Conservation (phyloP, 2,113 vertebrate species). For the Pleuronectes platessa region DNA sequence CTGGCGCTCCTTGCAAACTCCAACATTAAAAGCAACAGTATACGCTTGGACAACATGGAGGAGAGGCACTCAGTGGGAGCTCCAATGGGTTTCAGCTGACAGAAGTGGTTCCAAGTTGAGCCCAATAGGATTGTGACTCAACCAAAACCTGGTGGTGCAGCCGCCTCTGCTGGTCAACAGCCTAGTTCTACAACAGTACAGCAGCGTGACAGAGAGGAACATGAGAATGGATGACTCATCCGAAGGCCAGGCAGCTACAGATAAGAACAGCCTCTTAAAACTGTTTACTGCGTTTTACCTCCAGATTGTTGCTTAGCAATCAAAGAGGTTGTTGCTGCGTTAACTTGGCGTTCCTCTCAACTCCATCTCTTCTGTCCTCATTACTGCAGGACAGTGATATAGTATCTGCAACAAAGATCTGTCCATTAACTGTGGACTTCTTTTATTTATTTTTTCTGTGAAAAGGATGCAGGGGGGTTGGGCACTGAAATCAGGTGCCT, state of each 20-base stretch:
- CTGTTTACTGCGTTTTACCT: slow-evolving; percentile 11
- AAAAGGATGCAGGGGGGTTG: too few species aligned
- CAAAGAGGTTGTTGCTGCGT: slow-evolving; percentile 4
- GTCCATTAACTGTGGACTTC: too few species aligned
- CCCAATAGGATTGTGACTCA: slow-evolving; percentile 2
- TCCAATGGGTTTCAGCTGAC: slow-evolving; percentile 3
- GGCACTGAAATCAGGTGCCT: too few species aligned
- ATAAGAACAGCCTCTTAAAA: slow-evolving; percentile 15
- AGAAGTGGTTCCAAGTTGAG: slow-evolving; percentile 13
- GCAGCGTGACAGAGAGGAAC: not conserved
- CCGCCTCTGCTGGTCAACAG: slow-evolving; percentile 2
- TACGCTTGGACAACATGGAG: not conserved
- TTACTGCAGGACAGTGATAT: not conserved
- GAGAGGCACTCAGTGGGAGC: not conserved
- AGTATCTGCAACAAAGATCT: too few species aligned
- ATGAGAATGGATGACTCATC: slow-evolving; percentile 31
- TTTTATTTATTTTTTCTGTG: too few species aligned
- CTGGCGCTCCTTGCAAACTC: not conserved
- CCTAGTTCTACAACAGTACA: not conserved
- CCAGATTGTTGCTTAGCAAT: slow-evolving; percentile 41
- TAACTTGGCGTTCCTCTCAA: not conserved
- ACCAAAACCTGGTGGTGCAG: slow-evolving; percentile 3
- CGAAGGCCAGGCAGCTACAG: not conserved
- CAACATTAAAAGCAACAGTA: not conserved
- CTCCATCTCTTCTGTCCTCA: too few species aligned